Percentiles rank a stretch among this genome's conserved stretches.
Evolutionary conservation across 2,888 invertebrate genomes (phyloP).

Genomic region (Hypsopygia costalis): DNA sequence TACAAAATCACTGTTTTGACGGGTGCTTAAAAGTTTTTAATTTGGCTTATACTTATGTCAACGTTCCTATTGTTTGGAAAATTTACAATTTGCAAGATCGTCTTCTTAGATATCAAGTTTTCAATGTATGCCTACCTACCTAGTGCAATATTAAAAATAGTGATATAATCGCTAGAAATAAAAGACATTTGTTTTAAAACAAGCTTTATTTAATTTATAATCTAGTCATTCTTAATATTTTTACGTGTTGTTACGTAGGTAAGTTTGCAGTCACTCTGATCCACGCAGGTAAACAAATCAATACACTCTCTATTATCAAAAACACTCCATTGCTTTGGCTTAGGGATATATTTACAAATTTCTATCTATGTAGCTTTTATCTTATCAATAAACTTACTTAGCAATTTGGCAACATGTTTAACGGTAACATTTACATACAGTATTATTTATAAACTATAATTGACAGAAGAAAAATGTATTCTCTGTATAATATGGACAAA

Average conservation of each 20-base stretch:
- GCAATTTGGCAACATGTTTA: slow-evolving; percentile 74
- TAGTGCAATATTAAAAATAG: too few relatives aligned
- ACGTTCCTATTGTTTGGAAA: too few relatives aligned
- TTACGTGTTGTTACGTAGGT: slow-evolving; percentile 53
- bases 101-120: too few relatives aligned
- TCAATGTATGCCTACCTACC: too few relatives aligned
- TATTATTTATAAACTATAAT: slow-evolving; percentile 58
- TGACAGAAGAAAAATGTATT: slow-evolving; percentile 61
- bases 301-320: slow-evolving; percentile 55
- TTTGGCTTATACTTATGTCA: too few relatives aligned
- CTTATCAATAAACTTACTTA: slow-evolving; percentile 47
- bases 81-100: too few relatives aligned
- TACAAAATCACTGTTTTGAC: too few relatives aligned
- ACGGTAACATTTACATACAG: slow-evolving; percentile 64
- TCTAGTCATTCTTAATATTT: slow-evolving; percentile 55
- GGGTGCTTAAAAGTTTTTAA: too few relatives aligned
- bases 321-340: slow-evolving; percentile 60
- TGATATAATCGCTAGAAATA: too few relatives aligned
- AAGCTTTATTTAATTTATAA: slow-evolving; percentile 73
- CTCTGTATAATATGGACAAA: slow-evolving; percentile 11
- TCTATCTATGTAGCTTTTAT: slow-evolving; percentile 56
- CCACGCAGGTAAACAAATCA: slow-evolving; percentile 46
- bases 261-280: slow-evolving; percentile 41
- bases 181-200: slow-evolving; percentile 60
- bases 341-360: slow-evolving; percentile 71